Evolutionary conservation across 1,140 invertebrate genomes (phyloP).

Genomic region (Drosophila chauvacae): DNA sequence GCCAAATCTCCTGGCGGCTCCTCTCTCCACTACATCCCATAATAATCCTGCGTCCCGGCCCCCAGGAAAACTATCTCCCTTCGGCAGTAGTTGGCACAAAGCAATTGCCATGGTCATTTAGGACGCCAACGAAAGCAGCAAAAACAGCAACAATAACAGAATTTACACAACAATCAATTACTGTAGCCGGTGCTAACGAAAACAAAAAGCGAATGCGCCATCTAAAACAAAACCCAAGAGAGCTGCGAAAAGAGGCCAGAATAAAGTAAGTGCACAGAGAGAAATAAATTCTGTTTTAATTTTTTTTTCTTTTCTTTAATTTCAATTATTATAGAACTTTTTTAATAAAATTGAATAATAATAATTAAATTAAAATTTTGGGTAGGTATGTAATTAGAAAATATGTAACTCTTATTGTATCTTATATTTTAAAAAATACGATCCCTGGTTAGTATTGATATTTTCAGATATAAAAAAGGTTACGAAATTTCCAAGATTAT

Average conservation of each 20-base stretch:
- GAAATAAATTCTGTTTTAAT: neutral
- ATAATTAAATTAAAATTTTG: too few species aligned
- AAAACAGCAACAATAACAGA: slow-evolving; percentile 27
- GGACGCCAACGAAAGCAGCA: slow-evolving; percentile 41
- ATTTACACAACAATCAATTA: slow-evolving; percentile 75
- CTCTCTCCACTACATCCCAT: slow-evolving; percentile 23
- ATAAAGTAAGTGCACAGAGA: slow-evolving; percentile 52
- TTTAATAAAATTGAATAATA: too few species aligned
- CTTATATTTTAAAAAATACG: too few species aligned
- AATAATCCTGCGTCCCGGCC: slow-evolving; percentile 20
- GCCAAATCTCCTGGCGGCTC: slow-evolving; percentile 38
- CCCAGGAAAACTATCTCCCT: slow-evolving; percentile 43
- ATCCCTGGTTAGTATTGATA: too few species aligned
- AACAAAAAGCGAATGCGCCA: slow-evolving; percentile 49
- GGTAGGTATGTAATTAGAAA: too few species aligned
- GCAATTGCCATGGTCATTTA: slow-evolving; percentile 73
- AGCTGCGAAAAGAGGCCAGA: slow-evolving; percentile 35
- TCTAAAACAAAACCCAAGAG: slow-evolving; percentile 49
- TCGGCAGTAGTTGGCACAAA: slow-evolving; percentile 40
- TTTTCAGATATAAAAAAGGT: too few species aligned
- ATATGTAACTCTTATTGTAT: too few species aligned
- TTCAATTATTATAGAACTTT: too few species aligned
- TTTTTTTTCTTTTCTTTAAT: too few species aligned
- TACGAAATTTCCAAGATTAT: too few species aligned
- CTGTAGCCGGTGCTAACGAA: slow-evolving; percentile 43